A percentile compares a stretch with the other conserved stretches of the same genome.
Conservation (phyloP, 1,140 invertebrate species). For the Centruroides sculpturatus region DNA sequence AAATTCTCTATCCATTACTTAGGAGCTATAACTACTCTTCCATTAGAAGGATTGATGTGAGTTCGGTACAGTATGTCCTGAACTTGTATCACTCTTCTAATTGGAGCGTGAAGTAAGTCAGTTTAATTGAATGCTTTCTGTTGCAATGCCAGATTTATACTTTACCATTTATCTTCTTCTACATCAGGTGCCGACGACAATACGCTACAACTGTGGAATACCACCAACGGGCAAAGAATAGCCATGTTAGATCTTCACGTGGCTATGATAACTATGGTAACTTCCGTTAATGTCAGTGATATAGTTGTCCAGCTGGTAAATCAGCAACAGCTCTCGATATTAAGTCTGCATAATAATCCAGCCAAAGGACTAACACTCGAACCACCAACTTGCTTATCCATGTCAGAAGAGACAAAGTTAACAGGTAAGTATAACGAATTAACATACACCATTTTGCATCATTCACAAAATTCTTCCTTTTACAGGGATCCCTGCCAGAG, state of each 20-base stretch:
- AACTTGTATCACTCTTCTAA: no score
- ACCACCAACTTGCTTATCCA: background rate
- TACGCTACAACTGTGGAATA: conserved; percentile 54
- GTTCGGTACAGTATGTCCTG: no score
- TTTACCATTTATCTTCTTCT: background rate
- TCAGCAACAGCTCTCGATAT: conserved; percentile 17
- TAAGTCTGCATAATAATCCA: conserved; percentile 21
- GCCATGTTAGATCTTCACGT: conserved; percentile 20
- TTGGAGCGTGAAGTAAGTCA: no score
- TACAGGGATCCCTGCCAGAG: background rate
- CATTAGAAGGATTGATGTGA: no score
- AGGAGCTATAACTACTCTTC: no score
- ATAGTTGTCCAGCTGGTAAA: conserved; percentile 19
- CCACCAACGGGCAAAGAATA: conserved; percentile 15
- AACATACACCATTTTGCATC: no score
- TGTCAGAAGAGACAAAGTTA: background rate
- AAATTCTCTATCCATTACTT: no score
- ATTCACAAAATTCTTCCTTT: background rate
- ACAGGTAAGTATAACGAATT: no score
- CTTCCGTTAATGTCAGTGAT: conserved; percentile 17
- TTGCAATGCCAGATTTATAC: no score
- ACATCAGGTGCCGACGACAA: conserved; percentile 51
- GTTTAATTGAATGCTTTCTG: no score
- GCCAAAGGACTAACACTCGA: conserved; percentile 19
- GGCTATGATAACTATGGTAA: conserved; percentile 9